Evolutionary conservation across 2,888 invertebrate genomes (phyloP), one percentile per base, ranked within the genome.

Genomic region (Sphaerolaimus hirsutus): DNA sequence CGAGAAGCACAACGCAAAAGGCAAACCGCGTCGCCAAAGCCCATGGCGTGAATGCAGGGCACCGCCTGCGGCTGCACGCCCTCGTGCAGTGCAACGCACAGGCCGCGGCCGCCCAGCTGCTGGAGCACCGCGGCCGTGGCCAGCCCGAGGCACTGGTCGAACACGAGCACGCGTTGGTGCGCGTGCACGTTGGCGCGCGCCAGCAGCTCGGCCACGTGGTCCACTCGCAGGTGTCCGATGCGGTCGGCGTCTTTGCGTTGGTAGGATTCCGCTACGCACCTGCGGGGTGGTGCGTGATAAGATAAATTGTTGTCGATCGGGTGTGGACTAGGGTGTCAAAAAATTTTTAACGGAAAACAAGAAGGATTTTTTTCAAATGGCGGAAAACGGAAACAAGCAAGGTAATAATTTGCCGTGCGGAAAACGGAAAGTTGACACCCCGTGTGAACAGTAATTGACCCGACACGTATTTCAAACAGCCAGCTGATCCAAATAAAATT

Each of bases 201-300:
- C 42, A 87, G 68, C 24, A 91, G 75, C 66, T 87, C 87, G 0
- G 84, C 79, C 27, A 93, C 64, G 1, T 81, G 77, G 58, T 93
- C 91, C 52, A 78, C 71, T 24, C 89, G 71, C 40, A 91, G 40
- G 22, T 35, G 12, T 22, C 24, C 37, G 63, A 60, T 44, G 66
- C 65, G 53, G 63, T 68, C 14, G 55, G 52, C 0, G 80, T 75
- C 59, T 81, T 78, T 75, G 44, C 74, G 73, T 59, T 78, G 80
- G 65, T 79, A 79, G 58, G 84, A 78, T 55, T 84, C 80, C 23
- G 77, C 71, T 42, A 91, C 65, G n/a, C n/a, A n/a, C n/a, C n/a
- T n/a, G n/a, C n/a, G n/a, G n/a, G n/a, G n/a, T n/a, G n/a, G n/a
- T n/a, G n/a, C n/a, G n/a, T n/a, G n/a, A n/a, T n/a, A n/a, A n/a